Base-by-base conservation (phyloP, 2,113 vertebrate genomes). In the Channa maculata region DNA sequence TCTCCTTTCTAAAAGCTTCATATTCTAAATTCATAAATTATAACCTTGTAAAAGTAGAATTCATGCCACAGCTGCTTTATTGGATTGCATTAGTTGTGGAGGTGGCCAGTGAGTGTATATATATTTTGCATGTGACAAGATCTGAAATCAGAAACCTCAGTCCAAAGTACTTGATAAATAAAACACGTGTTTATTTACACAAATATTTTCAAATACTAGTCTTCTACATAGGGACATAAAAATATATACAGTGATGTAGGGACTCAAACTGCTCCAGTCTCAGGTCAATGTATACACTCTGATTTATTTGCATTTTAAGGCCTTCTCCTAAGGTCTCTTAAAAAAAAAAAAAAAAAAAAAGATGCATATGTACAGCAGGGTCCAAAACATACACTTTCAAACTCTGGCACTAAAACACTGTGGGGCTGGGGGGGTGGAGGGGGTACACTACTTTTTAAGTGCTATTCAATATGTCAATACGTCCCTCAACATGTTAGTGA, bases 111-210 rank as follows among this genome's bases (percentile, higher is more conserved):
- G 24, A 24, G 24, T 24, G 24, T 24, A 24, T 24, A 24, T 24
- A 24, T 24, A 24, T 24, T 24, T 24, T 24, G 24, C 24, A 24
- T 24, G 24, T 24, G 24, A 24, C 24, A 24, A 24, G 24, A 24
- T 24, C 24, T 24, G 24, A 24, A 24, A 24, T 24, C 24, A 24
- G 24, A 24, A 24, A 24, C 24, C 24, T 53, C 46, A 87, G 60
- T 43, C 75, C 71, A 45, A 84, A 72, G 46, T 88, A 79, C 58
- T 77, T 79, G 72, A 91, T 93, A 92, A 92, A 93, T 92, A 94
- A 92, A 94, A 94, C 86, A 88, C 73, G 50, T 73, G 83, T 94
- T 93, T 94, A 93, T 94, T 94, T 92, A 93, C 92, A 93, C 84
- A 92, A 89, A 91, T 91, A 83, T 90, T 84, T 83, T 89, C 86